Base-by-base conservation (phyloP, 35 echinoderm and acorn worm genomes). In the Hemicentrotus pulcherrimus region DNA sequence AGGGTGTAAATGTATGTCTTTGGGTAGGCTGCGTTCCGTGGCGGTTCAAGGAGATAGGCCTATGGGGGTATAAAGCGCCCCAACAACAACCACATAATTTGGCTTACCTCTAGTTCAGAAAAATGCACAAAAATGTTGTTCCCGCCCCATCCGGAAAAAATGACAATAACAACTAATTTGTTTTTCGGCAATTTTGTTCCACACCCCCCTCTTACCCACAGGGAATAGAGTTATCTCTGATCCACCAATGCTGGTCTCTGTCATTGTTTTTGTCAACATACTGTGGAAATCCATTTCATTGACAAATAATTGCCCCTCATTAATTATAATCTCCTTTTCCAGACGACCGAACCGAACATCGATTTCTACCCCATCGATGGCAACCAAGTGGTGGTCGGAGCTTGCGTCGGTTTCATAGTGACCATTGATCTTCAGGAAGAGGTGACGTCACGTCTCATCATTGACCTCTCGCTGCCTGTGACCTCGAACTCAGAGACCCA, bases 291-390 rank as follows among this genome's bases (percentile, higher is more conserved):
- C 41, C 31, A 48, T 91, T 12, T 91, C 22, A 12, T 24, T 11
- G 47, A 12, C 11, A 47, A 86, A 95, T 65, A 32, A 31, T 61
- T 45, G 2, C 31, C 32, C 13, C 32, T 92, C 50, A 32, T 32
- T 46, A 33, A n/a, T 94, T 91, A 30, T 78, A 15, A 22, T n/a
- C 22, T 78, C 15, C 30, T 92, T n/a, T 96, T 86, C 32, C 91
- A 98, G 97, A 91, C 88, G 4, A 61, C 31, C 32, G 95, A 95
- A 28, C 98, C 96, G 5, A 41, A 65, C 2, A 95, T 99, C 2
- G 86, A 97, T 91, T 99, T 99, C 70, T 96, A 96, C 48, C 95
- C 96, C 13, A 86, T 99, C 16, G 96, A 99, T 47, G 95, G 96
- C 15, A 94, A 96, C 95, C 35, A 95, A 9, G 96, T 99, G 0